Percentiles rank a stretch among this genome's conserved stretches.
phyloP scores from a whole-genome alignment of 2,888 invertebrate genomes.

The Sepiola atlantica region DNA sequence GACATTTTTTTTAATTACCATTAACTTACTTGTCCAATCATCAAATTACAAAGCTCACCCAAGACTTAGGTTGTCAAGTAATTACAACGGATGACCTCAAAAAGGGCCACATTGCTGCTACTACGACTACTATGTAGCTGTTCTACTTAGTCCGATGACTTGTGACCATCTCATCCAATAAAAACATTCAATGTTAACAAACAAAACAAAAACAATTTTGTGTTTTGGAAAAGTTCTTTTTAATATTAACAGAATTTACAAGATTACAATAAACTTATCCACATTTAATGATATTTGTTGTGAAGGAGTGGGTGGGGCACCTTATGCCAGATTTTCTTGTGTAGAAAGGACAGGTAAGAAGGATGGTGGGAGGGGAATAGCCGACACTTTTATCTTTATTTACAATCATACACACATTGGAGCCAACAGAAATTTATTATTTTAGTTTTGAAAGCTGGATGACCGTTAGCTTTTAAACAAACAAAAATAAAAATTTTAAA shows the following conservation, averaged over 20 bases:
- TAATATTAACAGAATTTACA: conserved; percentile 32
- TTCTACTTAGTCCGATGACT: no score
- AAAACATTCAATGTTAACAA: neutral
- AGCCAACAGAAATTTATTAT: neutral
- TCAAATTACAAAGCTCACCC: no score
- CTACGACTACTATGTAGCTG: no score
- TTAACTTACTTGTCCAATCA: no score
- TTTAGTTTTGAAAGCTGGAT: neutral
- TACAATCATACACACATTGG: conserved; percentile 11
- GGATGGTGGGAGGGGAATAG: neutral
- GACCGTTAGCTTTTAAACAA: neutral
- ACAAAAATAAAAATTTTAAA: neutral
- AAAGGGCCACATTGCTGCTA: no score
- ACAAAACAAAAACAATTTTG: neutral
- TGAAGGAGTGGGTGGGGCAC: neutral
- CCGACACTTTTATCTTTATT: neutral
- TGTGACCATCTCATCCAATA: no score
- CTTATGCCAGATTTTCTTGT: neutral
- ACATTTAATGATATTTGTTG: neutral
- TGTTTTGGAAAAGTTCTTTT: conserved; percentile 18
- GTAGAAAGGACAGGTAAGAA: neutral
- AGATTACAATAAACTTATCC: conserved; percentile 22
- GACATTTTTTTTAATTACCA: no score
- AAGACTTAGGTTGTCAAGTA: no score
- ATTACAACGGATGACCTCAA: no score